Evolutionary conservation across 2,797 vertebrate species (phyloP).

Genomic region (Buceros bicornis): DNA sequence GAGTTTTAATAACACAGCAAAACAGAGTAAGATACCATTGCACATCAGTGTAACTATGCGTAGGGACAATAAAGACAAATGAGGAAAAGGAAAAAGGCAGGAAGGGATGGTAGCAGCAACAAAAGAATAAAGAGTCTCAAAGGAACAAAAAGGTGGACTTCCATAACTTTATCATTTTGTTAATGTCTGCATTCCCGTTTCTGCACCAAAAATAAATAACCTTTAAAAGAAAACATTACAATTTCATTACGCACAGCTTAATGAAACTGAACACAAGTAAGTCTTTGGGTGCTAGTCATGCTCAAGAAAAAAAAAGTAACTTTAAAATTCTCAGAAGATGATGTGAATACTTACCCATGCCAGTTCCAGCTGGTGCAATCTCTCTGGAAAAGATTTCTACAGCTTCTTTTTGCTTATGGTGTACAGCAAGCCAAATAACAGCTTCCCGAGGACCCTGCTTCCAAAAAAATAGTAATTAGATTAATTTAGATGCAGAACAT

Average conservation of each 20-base stretch:
- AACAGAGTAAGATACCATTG: background rate
- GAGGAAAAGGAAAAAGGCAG: background rate
- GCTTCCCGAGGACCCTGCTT: constrained; percentile 84
- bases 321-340: background rate
- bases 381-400: constrained; percentile 88
- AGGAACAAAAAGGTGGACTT: background rate
- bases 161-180: background rate
- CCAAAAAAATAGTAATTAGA: background rate
- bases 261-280: background rate
- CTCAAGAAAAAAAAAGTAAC: background rate
- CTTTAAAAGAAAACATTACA: background rate
- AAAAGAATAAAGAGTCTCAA: background rate
- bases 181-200: background rate
- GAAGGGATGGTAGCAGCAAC: background rate
- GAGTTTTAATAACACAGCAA: background rate
- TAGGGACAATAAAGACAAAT: background rate
- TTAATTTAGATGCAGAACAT: background rate
- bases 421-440: constrained; percentile 88
- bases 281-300: background rate
- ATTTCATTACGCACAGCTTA: background rate
- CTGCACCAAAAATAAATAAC: background rate
- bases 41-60: background rate
- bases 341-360: constrained; percentile 84
- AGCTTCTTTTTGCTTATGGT: constrained; percentile 87
- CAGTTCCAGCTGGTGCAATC: constrained; percentile 87